These are phyloP conservation scores for Acromyrmex heyeri DNA, from an alignment of 1,140 invertebrate species.

Conservation along the genomic window DNA sequence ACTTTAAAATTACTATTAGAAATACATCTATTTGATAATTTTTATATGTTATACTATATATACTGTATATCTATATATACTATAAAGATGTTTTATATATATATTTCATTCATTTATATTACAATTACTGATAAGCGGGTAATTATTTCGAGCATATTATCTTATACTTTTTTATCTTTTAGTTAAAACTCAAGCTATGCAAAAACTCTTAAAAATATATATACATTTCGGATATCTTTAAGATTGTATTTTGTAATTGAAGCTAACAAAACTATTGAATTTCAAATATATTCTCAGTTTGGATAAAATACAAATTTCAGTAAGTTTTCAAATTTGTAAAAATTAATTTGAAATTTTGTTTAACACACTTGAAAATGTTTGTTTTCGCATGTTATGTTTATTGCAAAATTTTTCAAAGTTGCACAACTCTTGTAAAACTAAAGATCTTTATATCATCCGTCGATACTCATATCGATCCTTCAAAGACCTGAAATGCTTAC, in stretches of 20 bases:
- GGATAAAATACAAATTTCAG: not conserved
- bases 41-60: too few species aligned
- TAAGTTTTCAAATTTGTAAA: not conserved
- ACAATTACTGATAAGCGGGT: not conserved
- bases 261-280: not conserved
- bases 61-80: too few species aligned
- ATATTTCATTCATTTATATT: not conserved
- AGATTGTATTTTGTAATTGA: not conserved
- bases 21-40: too few species aligned
- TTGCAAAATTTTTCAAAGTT: not conserved
- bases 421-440: not conserved
- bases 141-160: not conserved
- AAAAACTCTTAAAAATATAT: not conserved
- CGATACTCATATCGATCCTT: not conserved
- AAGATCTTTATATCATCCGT: constrained; percentile 1
- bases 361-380: not conserved
- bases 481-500: not conserved
- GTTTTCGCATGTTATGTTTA: not conserved
- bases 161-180: not conserved
- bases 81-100: not conserved
- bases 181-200: not conserved
- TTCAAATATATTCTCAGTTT: not conserved
- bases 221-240: not conserved
- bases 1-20: too few species aligned
- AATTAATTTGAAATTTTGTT: not conserved